Base-by-base conservation (phyloP, 1,140 invertebrate species). In the Camponotus vicinus region DNA sequence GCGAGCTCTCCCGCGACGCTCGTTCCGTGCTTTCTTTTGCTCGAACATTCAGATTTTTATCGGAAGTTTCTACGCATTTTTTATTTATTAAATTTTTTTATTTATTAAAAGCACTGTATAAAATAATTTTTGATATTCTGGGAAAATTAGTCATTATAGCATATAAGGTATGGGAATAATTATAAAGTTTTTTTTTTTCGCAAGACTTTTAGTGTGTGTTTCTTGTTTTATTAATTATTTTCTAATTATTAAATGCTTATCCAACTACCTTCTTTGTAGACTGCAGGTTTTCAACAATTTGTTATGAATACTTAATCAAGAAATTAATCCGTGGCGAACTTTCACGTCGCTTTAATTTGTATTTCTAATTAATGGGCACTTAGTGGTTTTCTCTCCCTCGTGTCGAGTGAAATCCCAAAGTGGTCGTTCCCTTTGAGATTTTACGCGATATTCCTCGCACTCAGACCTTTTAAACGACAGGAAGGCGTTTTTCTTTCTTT, bases 321-420 rank as follows among this genome's bases (percentile, higher is more conserved):
- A 63, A 55, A 75, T 83, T 83, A 73, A 75, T 83, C 42, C 32
- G 79, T 40, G 27, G 27, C 55, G 6, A 57, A 61, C 79, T 83
- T 61, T 75, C 55, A 15, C 57, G 40, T 49, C 79, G 55, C 21
- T 83, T 83, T 83, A 83, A 83, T 73, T 83, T 83, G 69, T 83
- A 73, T 73, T 83, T 34, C 79, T 75, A 83, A 83, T 83, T 83
- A 75, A 83, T 73, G 40, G 69, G 27, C 69, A 57, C 79, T 83
- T 27, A 73, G 37, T 49, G 79, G 79, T 57, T 64, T 42, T 73
- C 77, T 40, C 21, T 71, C 37, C 37, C 45, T 55, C 27, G 69
- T 40, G 18, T 40, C 18, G 63, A 61, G 69, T 27, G 18, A 83
- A 83, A 83, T 83, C 55, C 79, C 40, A 40, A 42, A 49, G 55